Conservation (phyloP, 2,797 vertebrate genomes). For the Amblyraja radiata region DNA sequence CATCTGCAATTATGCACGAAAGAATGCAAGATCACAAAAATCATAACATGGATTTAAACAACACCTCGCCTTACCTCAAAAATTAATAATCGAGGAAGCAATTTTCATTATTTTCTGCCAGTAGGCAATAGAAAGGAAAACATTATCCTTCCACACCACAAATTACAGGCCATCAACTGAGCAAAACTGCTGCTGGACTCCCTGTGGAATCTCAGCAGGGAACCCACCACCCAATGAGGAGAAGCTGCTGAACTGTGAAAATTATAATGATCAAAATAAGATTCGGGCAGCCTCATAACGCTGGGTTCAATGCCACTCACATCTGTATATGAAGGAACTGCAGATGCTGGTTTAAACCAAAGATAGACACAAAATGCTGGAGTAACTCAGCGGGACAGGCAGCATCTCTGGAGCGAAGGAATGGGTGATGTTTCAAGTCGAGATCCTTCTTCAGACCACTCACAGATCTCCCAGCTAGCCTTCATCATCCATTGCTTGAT, state of each 20-base stretch:
- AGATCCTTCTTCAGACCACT: neutral
- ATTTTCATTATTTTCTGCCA: neutral
- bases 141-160: neutral
- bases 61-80: neutral
- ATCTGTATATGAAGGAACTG: neutral
- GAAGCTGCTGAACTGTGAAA: constrained; percentile 20
- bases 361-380: no score
- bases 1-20: no score
- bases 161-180: neutral
- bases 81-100: neutral
- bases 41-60: constrained; percentile 5
- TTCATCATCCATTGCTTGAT: neutral
- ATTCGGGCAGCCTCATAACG: neutral
- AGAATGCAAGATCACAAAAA: neutral
- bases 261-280: neutral
- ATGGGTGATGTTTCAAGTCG: no score
- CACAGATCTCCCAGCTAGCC: neutral
- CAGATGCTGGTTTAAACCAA: no score
- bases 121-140: neutral
- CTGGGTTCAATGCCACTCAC: neutral
- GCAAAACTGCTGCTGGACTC: neutral
- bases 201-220: neutral
- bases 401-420: no score
- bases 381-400: no score
- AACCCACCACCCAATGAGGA: neutral